Evolutionary conservation across 2,888 invertebrate genomes (phyloP), one percentile per base, ranked within the genome.

Genomic region (Amblyjoppa proteus): DNA sequence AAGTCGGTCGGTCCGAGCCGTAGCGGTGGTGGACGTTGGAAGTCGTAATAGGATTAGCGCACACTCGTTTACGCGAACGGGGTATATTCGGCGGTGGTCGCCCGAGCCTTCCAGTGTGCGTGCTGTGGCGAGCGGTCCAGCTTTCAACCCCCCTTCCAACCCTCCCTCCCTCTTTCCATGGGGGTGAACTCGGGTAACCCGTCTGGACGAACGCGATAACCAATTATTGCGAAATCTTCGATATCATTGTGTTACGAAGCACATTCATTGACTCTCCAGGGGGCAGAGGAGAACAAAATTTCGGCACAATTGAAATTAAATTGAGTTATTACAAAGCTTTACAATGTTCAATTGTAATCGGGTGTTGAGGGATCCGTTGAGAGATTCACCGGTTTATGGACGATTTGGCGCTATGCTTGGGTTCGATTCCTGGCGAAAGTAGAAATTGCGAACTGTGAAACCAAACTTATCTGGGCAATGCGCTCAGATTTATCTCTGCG

Each of bases 11-110:
- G 70, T 80, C 11, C 45, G 16, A 13, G 16, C 45, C 38, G 78
- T 34, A 56, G 38, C 66, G 71, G 70, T 77, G 77, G 82, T 71
- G 78, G 81, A 81, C 73, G 84, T 61, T 80, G 79, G 85, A 87
- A 87, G 88, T 87, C 84, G 84, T 88, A 88, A 88, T 86, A 85
- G 85, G 87, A 88, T 88, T 86, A 88, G 84, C 45, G 82, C 80
- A 85, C 85, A 86, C 84, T 85, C 83, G 87, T 85, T 88, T 87
- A 84, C 76, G 80, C 79, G 79, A 84, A 82, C 75, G 79, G 49
- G 71, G 49, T 68, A 73, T 77, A 81, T 73, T 74, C 61, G 49
- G 31, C 58, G 61, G 71, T 84, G 28, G 73, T 76, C 71, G 41
- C 56, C 34, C 38, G 53, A 45, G 41, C 31, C 41, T 69, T 56